A percentile compares a stretch with the other conserved stretches of the same genome.
phyloP scores from a whole-genome alignment of 2,113 vertebrate genomes.

The Acanthisitta chloris region DNA sequence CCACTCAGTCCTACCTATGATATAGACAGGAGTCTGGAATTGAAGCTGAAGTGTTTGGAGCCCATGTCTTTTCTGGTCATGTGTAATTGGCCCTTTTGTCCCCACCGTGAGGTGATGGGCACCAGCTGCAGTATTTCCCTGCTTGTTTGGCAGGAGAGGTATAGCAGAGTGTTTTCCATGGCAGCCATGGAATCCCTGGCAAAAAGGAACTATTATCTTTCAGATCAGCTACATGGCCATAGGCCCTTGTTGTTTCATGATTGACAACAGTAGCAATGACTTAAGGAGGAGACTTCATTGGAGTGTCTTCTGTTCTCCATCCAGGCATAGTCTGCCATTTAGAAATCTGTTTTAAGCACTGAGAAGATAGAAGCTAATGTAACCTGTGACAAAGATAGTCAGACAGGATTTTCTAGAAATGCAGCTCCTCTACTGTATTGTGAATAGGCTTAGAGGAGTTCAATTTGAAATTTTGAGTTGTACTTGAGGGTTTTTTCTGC shows the following conservation, averaged over 20 bases:
- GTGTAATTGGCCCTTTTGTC: not conserved
- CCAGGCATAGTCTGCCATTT: not conserved
- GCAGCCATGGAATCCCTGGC: not conserved
- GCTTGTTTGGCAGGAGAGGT: not conserved
- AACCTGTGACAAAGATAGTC: not conserved
- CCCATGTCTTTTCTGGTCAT: not conserved
- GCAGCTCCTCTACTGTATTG: not conserved
- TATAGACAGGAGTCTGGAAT: not conserved
- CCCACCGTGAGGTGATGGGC: too few relatives aligned
- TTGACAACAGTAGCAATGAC: not conserved
- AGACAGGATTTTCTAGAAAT: not conserved
- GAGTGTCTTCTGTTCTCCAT: not conserved
- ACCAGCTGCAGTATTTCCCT: not conserved
- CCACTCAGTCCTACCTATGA: rapidly evolving
- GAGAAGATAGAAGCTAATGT: not conserved
- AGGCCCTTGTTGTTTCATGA: not conserved
- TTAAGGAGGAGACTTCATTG: not conserved
- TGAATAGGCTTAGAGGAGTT: not conserved
- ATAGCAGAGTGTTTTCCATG: rapidly evolving
- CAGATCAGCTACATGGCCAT: not conserved
- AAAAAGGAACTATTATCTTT: not conserved
- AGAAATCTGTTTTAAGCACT: not conserved
- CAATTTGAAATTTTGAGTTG: not conserved
- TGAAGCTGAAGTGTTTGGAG: not conserved
- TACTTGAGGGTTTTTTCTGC: not conserved